Evolutionary conservation across 2,113 vertebrate genomes (phyloP).

Genomic region (Periophthalmodon schlosseri): DNA sequence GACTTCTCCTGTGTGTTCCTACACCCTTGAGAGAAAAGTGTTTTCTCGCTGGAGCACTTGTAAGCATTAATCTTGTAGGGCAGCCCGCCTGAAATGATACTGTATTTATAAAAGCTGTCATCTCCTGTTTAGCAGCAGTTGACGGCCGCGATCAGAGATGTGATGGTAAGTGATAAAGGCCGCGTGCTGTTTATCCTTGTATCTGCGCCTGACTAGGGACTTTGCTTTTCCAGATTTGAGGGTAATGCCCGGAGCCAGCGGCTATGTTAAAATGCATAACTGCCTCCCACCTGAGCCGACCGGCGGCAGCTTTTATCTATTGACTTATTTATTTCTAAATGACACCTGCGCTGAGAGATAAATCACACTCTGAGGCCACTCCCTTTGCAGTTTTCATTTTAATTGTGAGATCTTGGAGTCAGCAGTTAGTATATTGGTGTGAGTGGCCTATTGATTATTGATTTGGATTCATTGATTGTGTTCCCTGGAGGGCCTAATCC

Average conservation of each 20-base stretch:
- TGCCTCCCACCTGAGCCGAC: conserved; percentile 61
- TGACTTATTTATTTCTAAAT: conserved; percentile 82
- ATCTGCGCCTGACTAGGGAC: conserved; percentile 31
- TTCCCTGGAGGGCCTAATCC: conserved; percentile 80
- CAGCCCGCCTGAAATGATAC: conserved; percentile 60
- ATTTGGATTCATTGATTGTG: conserved; percentile 80
- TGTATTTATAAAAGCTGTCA: conserved; percentile 72
- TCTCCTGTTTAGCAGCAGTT: conserved; percentile 49
- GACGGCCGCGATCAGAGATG: conserved; percentile 56
- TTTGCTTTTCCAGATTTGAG: conserved; percentile 56
- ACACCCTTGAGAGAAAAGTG: conserved; percentile 67
- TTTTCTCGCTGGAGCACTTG: conserved; percentile 45
- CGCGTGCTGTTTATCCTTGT: conserved; percentile 58
- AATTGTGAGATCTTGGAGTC: conserved; percentile 83
- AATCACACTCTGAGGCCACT: conserved; percentile 77
- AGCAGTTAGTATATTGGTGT: conserved; percentile 87
- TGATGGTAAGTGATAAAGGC: conserved; percentile 66
- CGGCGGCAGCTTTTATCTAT: conserved; percentile 73
- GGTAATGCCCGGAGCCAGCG: conserved; percentile 48
- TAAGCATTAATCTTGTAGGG: conserved; percentile 62
- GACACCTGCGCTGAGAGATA: conserved; percentile 76
- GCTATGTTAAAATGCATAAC: conserved; percentile 74
- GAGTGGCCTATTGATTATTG: conserved; percentile 88
- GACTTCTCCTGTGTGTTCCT: conserved; percentile 59
- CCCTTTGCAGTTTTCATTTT: conserved; percentile 78